These are phyloP conservation scores for Huso huso DNA, from an alignment of 2,797 vertebrate species.

Conservation along the genomic window DNA sequence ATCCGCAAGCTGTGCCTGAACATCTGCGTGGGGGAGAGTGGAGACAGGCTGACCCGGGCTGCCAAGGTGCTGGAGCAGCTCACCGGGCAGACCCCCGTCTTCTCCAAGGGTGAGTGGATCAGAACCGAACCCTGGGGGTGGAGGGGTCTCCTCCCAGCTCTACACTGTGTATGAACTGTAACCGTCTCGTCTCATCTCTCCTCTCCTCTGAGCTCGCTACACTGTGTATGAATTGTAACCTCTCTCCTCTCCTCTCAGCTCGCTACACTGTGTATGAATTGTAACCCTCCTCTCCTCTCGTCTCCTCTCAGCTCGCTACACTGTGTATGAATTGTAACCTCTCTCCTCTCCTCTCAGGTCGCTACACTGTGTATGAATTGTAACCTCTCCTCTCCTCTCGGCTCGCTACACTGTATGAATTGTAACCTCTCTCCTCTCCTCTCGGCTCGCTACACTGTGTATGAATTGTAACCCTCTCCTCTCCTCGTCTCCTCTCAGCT, in stretches of 20 bases:
- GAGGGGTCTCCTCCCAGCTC: neutral
- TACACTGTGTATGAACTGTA: too few relatives aligned
- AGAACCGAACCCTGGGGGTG: neutral
- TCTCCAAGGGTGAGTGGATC: constrained; percentile 79
- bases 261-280: constrained; percentile 24
- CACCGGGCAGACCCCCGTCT: constrained; percentile 93
- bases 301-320: constrained; percentile 77
- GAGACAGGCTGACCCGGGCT: constrained; percentile 86
- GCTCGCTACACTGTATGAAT: constrained; percentile 37
- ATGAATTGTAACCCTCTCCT: neutral
- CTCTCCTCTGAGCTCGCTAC: neutral
- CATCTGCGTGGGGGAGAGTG: constrained; percentile 96
- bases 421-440: too few relatives aligned
- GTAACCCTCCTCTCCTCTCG: neutral
- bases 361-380: too few relatives aligned
- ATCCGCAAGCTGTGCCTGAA: constrained; percentile 97
- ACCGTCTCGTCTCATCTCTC: too few relatives aligned
- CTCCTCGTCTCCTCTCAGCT: neutral
- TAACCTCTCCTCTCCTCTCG: constrained; percentile 18
- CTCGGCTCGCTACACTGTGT: constrained; percentile 18
- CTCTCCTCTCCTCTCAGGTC: neutral
- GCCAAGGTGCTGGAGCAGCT: constrained; percentile 98
- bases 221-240: too few relatives aligned
- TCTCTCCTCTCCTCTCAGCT: constrained; percentile 35
- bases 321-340: neutral